phyloP scores from a whole-genome alignment of 2,888 invertebrate genomes.

The Halocaridina rubra region DNA sequence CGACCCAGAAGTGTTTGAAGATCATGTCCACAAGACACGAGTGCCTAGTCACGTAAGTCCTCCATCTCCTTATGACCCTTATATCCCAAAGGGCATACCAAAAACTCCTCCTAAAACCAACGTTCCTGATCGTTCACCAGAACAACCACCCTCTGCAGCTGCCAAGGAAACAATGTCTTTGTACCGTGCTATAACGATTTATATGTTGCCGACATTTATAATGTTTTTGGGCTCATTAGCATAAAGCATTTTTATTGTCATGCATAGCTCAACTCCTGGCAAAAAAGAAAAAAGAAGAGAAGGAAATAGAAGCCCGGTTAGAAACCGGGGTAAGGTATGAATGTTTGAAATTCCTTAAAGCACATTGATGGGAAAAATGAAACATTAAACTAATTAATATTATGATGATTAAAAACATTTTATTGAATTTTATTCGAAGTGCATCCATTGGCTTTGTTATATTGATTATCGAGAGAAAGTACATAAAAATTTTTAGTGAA shows the following conservation, averaged over 20 bases:
- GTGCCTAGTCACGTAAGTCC: not conserved
- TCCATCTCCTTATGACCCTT: not conserved
- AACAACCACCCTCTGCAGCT: constrained; percentile 54
- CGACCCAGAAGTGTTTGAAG: constrained; percentile 16
- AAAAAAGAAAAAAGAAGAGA: too few species aligned
- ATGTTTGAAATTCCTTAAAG: not conserved
- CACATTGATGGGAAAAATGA: not conserved
- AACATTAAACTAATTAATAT: too few species aligned
- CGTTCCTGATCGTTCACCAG: constrained; percentile 1
- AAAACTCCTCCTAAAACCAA: constrained; percentile 8
- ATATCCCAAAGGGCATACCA: not conserved
- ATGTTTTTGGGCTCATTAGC: constrained; percentile 62
- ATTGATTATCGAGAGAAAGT: not conserved
- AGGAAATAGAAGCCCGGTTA: too few species aligned
- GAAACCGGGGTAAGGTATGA: too few species aligned
- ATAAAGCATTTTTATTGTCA: constrained; percentile 18
- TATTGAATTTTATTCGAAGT: too few species aligned
- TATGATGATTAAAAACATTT: too few species aligned
- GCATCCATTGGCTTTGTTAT: too few species aligned
- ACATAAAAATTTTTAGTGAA: too few species aligned
- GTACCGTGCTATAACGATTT: constrained; percentile 62
- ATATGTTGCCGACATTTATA: constrained; percentile 61
- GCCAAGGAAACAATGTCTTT: constrained; percentile 62
- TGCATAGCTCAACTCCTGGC: not conserved
- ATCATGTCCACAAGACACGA: not conserved